These are phyloP conservation scores for Homarus gammarus DNA, from an alignment of 2,888 invertebrate genomes.

Conservation along the genomic window DNA sequence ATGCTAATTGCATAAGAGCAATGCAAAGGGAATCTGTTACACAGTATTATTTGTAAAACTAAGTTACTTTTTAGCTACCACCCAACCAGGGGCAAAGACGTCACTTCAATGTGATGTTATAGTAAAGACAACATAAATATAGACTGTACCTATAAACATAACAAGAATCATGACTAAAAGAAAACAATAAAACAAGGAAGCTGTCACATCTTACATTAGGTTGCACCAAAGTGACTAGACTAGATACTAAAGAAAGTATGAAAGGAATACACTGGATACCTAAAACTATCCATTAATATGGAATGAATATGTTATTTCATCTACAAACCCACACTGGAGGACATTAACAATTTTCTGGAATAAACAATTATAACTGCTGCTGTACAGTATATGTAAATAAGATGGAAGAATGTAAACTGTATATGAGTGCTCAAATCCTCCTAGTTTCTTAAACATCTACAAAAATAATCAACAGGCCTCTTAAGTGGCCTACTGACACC, in stretches of 20 bases:
- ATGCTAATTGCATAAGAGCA: too few relatives aligned
- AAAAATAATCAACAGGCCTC: too few relatives aligned
- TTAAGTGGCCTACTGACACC: too few relatives aligned
- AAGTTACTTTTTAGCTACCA: background rate
- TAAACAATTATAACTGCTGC: too few relatives aligned
- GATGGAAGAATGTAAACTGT: too few relatives aligned
- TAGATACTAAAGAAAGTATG: background rate
- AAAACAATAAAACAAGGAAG: background rate
- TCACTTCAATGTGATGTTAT: background rate
- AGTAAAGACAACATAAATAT: background rate
- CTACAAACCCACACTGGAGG: too few relatives aligned
- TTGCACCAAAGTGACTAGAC: constrained; percentile 35
- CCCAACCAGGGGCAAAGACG: background rate
- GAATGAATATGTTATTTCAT: background rate
- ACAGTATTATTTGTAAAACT: background rate
- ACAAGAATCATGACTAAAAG: background rate
- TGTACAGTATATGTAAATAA: too few relatives aligned
- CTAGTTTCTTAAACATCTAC: too few relatives aligned
- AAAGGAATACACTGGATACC: background rate
- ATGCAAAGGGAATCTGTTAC: too few relatives aligned
- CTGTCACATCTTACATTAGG: background rate
- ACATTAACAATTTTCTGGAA: too few relatives aligned
- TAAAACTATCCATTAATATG: background rate
- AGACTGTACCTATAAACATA: background rate
- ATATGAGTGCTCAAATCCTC: too few relatives aligned